A percentile compares a stretch with the other conserved stretches of the same genome.
Conservation (phyloP, 2,113 vertebrate genomes). For the Isurus oxyrinchus region DNA sequence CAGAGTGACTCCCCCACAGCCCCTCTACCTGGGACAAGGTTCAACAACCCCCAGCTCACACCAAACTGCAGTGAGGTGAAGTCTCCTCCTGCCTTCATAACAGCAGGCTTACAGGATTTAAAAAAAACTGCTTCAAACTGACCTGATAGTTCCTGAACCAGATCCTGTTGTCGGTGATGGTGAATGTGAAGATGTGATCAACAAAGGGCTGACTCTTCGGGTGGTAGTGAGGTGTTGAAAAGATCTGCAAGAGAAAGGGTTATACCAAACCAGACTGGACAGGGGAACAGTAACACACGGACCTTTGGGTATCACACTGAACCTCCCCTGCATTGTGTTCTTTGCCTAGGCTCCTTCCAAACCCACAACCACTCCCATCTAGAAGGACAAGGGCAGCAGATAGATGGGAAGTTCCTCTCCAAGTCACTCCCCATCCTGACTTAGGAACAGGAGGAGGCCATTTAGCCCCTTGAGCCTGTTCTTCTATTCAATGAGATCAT, state of each 20-base stretch:
- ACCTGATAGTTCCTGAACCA: conserved; percentile 99
- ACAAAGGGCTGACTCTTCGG: conserved; percentile 95
- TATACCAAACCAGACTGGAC: background rate
- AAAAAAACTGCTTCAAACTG: conserved; percentile 27
- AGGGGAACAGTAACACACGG: background rate
- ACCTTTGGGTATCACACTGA: background rate
- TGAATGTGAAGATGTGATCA: conserved; percentile 89
- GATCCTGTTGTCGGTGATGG: conserved; percentile 79
- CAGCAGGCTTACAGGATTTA: background rate
- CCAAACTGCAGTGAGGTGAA: no score
- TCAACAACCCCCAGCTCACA: background rate
- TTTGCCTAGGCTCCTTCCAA: no score
- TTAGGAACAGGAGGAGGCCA: no score
- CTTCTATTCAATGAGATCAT: no score
- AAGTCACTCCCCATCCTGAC: no score
- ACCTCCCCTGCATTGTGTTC: no score
- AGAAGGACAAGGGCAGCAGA: no score
- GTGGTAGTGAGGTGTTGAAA: conserved; percentile 87
- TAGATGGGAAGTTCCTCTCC: no score
- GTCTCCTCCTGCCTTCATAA: background rate
- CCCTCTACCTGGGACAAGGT: no score
- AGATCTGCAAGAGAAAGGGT: conserved; percentile 61
- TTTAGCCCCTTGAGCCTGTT: no score
- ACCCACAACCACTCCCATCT: no score
- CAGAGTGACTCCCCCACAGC: no score